These are phyloP conservation scores for Brachirus orientalis DNA, from an alignment of 2,113 vertebrate genomes.

Conservation along the genomic window DNA sequence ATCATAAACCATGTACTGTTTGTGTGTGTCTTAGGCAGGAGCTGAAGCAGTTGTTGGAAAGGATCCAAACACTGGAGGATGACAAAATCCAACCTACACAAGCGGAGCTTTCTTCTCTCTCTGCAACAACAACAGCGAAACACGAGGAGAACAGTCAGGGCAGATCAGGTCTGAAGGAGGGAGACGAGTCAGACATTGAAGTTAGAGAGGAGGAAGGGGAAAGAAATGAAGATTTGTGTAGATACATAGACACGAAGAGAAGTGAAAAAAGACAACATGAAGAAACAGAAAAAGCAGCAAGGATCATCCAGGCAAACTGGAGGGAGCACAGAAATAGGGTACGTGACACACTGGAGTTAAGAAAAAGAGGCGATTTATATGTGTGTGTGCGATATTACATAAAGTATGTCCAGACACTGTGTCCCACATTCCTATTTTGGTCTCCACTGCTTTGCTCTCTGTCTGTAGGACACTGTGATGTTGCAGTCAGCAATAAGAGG, in stretches of 20 bases:
- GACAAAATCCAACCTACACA: conserved; percentile 17
- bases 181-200: conserved; percentile 5
- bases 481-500: conserved; percentile 87
- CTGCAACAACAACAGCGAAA: conserved; percentile 5
- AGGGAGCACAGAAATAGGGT: conserved; percentile 81
- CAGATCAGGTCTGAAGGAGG: conserved; percentile 15
- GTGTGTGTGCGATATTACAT: conserved; percentile 5
- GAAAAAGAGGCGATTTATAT: conserved; percentile 1
- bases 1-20: not conserved
- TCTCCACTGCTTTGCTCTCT: conserved; percentile 5
- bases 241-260: too few species aligned
- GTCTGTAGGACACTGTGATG: conserved; percentile 74
- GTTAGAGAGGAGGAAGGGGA: not conserved
- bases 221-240: not conserved
- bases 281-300: conserved; percentile 74
- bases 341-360: conserved; percentile 22
- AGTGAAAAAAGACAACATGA: not conserved
- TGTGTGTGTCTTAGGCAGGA: conserved; percentile 61
- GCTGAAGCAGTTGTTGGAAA: conserved; percentile 47
- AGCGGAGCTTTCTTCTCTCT: conserved; percentile 7
- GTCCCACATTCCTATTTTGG: conserved; percentile 1
- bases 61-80: conserved; percentile 56
- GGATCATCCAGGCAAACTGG: conserved; percentile 84
- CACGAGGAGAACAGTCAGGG: not conserved
- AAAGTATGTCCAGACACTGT: not conserved